Percentiles rank a stretch among this genome's conserved stretches.
phyloP scores from a whole-genome alignment of 2,888 invertebrate genomes.

The Papilio protenor region DNA sequence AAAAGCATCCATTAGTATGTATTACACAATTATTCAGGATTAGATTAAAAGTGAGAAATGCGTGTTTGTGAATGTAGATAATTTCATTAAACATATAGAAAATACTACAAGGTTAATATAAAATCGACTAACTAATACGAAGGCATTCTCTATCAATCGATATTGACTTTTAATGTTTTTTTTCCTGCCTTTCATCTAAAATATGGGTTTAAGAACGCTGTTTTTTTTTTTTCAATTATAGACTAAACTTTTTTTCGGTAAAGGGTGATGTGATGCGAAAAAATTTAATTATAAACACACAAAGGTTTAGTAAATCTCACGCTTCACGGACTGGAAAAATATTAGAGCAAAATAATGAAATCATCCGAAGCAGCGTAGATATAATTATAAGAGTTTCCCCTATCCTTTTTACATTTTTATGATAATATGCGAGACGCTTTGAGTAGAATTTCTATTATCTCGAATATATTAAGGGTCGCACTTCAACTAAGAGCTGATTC shows the following conservation, averaged over 20 bases:
- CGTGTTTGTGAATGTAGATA: too few species aligned
- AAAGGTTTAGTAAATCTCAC: not conserved
- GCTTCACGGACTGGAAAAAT: not conserved
- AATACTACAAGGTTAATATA: too few species aligned
- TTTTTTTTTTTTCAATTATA: too few species aligned
- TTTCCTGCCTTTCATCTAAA: not conserved
- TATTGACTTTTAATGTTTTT: not conserved
- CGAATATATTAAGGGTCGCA: conserved; percentile 29
- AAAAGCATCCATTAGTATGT: conserved; percentile 1
- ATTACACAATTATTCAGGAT: not conserved
- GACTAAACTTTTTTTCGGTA: too few species aligned
- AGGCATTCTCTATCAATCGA: not conserved
- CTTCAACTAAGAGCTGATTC: conserved; percentile 21
- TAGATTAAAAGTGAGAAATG: too few species aligned
- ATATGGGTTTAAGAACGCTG: not conserved
- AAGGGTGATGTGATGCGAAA: not conserved
- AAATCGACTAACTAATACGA: too few species aligned
- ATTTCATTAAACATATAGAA: too few species aligned
- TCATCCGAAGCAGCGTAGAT: conserved; percentile 1
- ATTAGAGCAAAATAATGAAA: not conserved
- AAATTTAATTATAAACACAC: not conserved
- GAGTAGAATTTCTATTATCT: conserved; percentile 28
- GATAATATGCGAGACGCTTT: conserved; percentile 7
- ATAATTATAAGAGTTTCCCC: conserved; percentile 18
- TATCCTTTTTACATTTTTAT: conserved; percentile 14